These are phyloP conservation scores for Oreocharis arfaki DNA, from an alignment of 2,113 vertebrate genomes.

Conservation along the genomic window DNA sequence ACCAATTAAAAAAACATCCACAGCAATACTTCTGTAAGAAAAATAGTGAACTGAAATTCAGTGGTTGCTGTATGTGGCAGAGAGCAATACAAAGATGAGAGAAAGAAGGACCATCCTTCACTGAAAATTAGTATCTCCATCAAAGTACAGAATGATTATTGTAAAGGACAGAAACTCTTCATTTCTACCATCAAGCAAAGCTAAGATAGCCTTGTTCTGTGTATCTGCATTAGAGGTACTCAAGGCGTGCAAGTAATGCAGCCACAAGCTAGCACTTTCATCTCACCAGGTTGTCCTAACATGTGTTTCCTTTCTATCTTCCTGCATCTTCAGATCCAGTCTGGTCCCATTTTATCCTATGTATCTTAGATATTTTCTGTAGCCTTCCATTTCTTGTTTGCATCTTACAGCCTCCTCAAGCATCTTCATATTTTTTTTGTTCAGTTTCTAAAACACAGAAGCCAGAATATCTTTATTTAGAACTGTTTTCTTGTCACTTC, in stretches of 20 bases:
- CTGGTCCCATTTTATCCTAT: not conserved
- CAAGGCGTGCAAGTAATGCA: not conserved
- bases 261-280: not conserved
- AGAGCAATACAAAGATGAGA: not conserved
- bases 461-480: not conserved
- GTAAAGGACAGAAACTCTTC: not conserved
- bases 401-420: not conserved
- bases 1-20: not conserved
- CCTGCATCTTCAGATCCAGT: not conserved
- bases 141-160: not conserved
- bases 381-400: not conserved
- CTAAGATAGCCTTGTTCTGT: not conserved
- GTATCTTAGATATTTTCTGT: not conserved
- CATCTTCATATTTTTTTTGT: not conserved
- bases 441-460: not conserved
- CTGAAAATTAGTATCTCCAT: not conserved
- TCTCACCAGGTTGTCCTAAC: not conserved
- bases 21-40: not conserved
- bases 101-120: not conserved
- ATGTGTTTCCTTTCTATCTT: not conserved
- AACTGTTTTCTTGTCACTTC: slow-evolving; percentile 29
- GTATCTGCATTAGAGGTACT: not conserved
- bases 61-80: not conserved
- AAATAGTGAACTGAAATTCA: not conserved
- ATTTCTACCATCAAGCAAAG: not conserved